These are phyloP conservation scores for Chlorops oryzae DNA, from an alignment of 1,140 invertebrate genomes.

Conservation along the genomic window DNA sequence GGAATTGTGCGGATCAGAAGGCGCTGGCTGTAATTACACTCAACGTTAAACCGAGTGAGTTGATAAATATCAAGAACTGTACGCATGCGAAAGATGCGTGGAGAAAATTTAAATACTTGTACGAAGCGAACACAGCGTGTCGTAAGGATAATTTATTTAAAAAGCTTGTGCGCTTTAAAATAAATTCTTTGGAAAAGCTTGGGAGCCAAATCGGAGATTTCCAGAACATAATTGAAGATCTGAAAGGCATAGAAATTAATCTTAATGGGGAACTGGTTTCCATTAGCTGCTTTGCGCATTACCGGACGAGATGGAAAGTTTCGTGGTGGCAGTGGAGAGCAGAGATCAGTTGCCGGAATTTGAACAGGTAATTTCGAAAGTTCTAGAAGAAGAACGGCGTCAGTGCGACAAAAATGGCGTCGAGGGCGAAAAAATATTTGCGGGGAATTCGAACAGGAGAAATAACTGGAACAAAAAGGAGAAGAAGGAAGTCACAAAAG, in stretches of 20 bases:
- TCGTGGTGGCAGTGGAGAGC: conserved; percentile 11
- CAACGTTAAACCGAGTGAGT: conserved; percentile 7
- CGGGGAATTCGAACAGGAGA: not conserved
- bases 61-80: conserved; percentile 12
- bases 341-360: conserved; percentile 10
- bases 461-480: conserved; percentile 1
- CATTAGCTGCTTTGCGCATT: conserved; percentile 6
- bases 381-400: conserved; percentile 12
- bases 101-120: not conserved
- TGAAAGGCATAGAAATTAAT: conserved; percentile 9
- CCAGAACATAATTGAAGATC: not conserved
- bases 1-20: not conserved
- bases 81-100: conserved; percentile 8
- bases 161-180: conserved; percentile 9
- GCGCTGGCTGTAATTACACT: conserved; percentile 11
- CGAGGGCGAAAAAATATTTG: conserved; percentile 2
- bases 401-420: conserved; percentile 1
- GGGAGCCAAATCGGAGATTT: conserved; percentile 11
- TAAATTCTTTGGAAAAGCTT: conserved; percentile 5
- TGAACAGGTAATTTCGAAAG: conserved; percentile 7
- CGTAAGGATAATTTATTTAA: conserved; percentile 14
- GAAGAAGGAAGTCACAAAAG: not conserved
- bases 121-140: conserved; percentile 8
- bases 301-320: conserved; percentile 14
- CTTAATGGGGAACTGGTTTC: conserved; percentile 6